phyloP scores from a whole-genome alignment of 2,888 invertebrate genomes.

The Cheilosia urbana region DNA sequence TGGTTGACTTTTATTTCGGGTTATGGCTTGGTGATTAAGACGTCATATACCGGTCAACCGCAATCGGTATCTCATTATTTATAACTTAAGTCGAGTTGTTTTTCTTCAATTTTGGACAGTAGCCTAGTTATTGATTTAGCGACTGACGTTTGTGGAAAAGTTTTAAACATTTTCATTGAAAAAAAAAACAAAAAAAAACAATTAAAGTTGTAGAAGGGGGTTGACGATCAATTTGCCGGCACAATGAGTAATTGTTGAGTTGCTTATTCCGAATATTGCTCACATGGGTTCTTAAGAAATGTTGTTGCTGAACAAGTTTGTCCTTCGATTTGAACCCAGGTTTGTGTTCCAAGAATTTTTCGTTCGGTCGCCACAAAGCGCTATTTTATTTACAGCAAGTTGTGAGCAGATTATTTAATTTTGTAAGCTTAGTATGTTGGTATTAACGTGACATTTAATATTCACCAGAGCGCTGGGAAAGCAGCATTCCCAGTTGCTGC shows the following conservation, averaged over 20 bases:
- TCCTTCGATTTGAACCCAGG: neutral
- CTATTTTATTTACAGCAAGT: too few species aligned
- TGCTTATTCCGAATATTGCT: slow-evolving; percentile 1
- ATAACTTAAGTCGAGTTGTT: slow-evolving; percentile 23
- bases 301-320: neutral
- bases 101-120: slow-evolving; percentile 12
- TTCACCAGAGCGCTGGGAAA: too few species aligned
- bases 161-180: neutral
- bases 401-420: too few species aligned
- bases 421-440: too few species aligned
- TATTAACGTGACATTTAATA: too few species aligned
- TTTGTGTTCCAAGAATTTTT: too few species aligned
- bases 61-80: slow-evolving; percentile 38
- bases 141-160: slow-evolving; percentile 19
- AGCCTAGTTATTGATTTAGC: slow-evolving; percentile 19
- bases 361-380: too few species aligned
- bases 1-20: slow-evolving; percentile 41
- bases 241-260: slow-evolving; percentile 13
- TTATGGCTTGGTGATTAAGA: slow-evolving; percentile 20
- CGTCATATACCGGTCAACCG: slow-evolving; percentile 52
- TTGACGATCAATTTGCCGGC: slow-evolving; percentile 1
- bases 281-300: neutral
- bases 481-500: too few species aligned
- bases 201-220: neutral
- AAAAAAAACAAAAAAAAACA: neutral